Percentiles rank a stretch among this genome's conserved stretches.
phyloP scores from a whole-genome alignment of 1,140 invertebrate species.

The Aplysia californica region DNA sequence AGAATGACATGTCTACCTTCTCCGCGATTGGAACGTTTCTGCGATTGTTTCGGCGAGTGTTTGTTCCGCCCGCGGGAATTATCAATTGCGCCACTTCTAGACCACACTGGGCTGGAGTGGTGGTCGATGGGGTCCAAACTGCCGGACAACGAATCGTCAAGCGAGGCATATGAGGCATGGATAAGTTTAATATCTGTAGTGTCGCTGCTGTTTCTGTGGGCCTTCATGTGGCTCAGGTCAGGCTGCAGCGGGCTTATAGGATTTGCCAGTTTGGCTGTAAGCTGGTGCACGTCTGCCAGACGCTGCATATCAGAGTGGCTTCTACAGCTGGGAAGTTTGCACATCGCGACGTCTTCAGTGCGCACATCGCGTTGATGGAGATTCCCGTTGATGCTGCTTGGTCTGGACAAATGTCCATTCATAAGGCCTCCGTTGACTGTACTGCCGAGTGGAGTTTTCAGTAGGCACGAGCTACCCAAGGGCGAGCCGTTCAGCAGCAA shows the following conservation, averaged over 20 bases:
- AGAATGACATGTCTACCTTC: background rate
- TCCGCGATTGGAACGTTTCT: background rate
- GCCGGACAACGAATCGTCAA: conserved; percentile 1
- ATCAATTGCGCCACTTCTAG: background rate
- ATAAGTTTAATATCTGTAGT: background rate
- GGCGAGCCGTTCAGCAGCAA: background rate
- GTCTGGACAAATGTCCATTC: too few species aligned
- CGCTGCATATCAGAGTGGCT: background rate
- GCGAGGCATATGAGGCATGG: conserved; percentile 22
- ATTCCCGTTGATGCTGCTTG: too few species aligned
- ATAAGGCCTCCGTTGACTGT: background rate
- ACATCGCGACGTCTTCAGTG: too few species aligned
- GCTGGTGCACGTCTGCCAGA: background rate
- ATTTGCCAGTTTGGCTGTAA: background rate
- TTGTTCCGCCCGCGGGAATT: background rate
- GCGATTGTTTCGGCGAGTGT: too few species aligned
- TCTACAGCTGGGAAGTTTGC: background rate
- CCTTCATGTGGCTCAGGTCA: background rate
- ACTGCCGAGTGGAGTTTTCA: too few species aligned
- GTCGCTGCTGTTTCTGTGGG: background rate
- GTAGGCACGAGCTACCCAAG: too few species aligned
- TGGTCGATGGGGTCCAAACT: too few species aligned
- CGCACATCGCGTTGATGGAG: too few species aligned
- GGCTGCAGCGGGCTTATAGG: background rate
- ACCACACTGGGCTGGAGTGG: background rate